Base-by-base conservation (phyloP, 2,888 invertebrate species). In the Diadegma fenestrale region DNA sequence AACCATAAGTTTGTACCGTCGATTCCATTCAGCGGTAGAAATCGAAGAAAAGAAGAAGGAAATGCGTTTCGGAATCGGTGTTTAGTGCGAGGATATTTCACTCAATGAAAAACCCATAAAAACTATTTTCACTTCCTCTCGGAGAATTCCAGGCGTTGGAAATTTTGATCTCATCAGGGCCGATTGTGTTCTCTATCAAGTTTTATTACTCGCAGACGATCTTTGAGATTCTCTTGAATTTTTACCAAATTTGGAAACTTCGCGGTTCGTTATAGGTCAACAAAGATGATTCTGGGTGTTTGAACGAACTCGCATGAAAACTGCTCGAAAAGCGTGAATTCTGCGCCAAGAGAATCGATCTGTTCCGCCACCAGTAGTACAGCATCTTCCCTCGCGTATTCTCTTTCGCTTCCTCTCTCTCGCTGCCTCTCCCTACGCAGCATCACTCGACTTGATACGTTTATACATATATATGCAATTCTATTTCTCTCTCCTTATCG, bases 301-400 rank as follows among this genome's bases (percentile, higher is more conserved):
- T 61, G 41, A 72, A 45, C 14, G 61, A 43, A 69, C 12, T 41
- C 48, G 26, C 41, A 64, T 61, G 26, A 73, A 19, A 80, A 82
- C 71, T 77, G 45, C 64, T 51, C 73, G 66, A 54, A 63, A 66
- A 85, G 84, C 85, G 71, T 80, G 86, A 87, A 87, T 84, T 85
- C 82, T 86, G 87, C 85, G 83, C 80, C 83, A 80, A 73, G 76
- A 68, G 85, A 86, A 86, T 86, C 85, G 85, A 86, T 86, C 83
- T 77, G 83, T 68, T 85, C 79, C 75, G 26, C 54, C 79, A 68
- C 58, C 72, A 54, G 61, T 54, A 64, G 51, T 61, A 81, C 77
- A 80, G 71, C 84, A 77, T 83, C 85, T 80, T 85, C 80, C 72
- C 76, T 61, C 71, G 26, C 58, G 58, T 58, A 26, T 14, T 51